Evolutionary conservation across 1,140 invertebrate genomes (phyloP).

Genomic region (Aphis craccivora): DNA sequence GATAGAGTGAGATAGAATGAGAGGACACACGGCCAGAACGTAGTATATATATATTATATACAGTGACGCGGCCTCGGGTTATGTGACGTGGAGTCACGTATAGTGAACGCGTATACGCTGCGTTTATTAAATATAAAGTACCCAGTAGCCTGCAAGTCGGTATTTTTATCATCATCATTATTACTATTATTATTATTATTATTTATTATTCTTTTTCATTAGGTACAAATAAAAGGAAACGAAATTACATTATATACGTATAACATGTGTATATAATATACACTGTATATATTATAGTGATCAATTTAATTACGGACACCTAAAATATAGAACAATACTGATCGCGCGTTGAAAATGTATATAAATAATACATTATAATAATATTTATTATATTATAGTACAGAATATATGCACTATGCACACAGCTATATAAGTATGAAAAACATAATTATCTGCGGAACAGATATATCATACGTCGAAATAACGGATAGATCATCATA

Average conservation of each 20-base stretch:
- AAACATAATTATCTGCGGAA: not conserved
- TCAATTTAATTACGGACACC: not conserved
- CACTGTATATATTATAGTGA: not conserved
- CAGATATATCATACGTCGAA: not conserved
- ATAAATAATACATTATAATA: not conserved
- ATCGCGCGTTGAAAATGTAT: not conserved
- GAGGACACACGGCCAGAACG: not conserved
- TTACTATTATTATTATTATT: not conserved
- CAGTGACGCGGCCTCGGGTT: constrained; percentile 35
- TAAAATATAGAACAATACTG: not conserved
- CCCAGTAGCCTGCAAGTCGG: constrained; percentile 33
- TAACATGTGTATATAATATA: not conserved
- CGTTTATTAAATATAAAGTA: constrained; percentile 56
- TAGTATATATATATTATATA: not conserved
- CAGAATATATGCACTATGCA: not conserved
- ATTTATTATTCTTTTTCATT: not conserved
- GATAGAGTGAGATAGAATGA: constrained; percentile 14
- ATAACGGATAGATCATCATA: not conserved
- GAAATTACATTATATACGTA: not conserved
- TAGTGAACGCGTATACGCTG: constrained; percentile 31
- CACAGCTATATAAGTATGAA: not conserved
- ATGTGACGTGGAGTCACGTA: constrained; percentile 48
- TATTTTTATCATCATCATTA: constrained; percentile 24
- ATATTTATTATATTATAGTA: not conserved
- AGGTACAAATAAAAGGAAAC: not conserved